Base-by-base conservation (phyloP, 2,888 invertebrate genomes). In the Macroteleia sp. region DNA sequence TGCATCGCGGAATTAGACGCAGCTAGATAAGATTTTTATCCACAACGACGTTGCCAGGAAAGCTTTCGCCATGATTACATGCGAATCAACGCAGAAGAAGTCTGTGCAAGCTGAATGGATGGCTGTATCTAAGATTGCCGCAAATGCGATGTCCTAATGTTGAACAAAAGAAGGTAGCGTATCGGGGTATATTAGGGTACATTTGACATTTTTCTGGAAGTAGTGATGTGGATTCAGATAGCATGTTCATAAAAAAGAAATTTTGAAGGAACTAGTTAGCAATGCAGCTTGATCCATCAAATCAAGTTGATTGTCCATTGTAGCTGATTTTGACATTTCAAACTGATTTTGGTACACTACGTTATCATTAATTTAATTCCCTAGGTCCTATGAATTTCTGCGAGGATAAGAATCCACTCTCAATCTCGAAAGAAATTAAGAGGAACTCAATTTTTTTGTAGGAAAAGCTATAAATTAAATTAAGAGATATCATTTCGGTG, bases 21-120 rank as follows among this genome's bases (percentile, higher is more conserved):
- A 25, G 57, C 19, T 16, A 77, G 69, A 70, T 76, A 69, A 81
- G 71, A 78, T 80, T 75, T 71, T 71, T 75, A 79, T 79, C 71
- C 50, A 19, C 34, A 48, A 46, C 50, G 50, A 61, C 54, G 59
- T 30, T 67, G 50, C 59, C 54, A 78, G 69, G 41, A 75, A 77
- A 77, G 74, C 70, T 75, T 75, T 57, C 36, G 69, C 48, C 42
- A 42, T 69, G 73, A 73, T 79, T 77, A 56, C 71, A 71, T 64
- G 70, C 42, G 70, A 61, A 69, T 62, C 41, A 30, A 34, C 41
- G 25, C 44, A 32, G 30, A 34, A 19, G 42, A 36, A 14, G 8
- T 22, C 12, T 19, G 19, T 16, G 6, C n/a, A n/a, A 16, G 56
- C 36, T 44, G 44, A 36, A 69, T 28, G 14, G n/a, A 39, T 14